These are phyloP conservation scores for Cyaniris semiargus DNA, from an alignment of 2,888 invertebrate species.

Conservation along the genomic window DNA sequence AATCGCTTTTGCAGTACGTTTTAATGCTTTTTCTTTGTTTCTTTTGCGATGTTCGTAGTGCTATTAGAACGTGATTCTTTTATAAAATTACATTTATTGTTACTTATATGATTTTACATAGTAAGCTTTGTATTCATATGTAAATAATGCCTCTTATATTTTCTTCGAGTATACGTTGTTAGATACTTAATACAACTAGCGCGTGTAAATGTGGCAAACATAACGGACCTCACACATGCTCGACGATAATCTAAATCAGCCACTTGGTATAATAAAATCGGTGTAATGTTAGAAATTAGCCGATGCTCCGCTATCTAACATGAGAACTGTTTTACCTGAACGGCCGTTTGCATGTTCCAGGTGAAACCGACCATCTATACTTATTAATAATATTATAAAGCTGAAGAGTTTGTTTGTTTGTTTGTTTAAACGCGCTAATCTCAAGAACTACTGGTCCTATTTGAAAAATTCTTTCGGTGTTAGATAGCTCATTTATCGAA, in stretches of 20 bases:
- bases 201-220: neutral
- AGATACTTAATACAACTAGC: neutral
- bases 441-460: no score
- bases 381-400: no score
- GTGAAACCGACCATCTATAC: constrained; percentile 34
- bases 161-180: neutral
- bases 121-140: neutral
- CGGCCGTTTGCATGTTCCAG: constrained; percentile 50
- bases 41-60: constrained; percentile 35
- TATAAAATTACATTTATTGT: neutral
- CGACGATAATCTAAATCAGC: constrained; percentile 30
- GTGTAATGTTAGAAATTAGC: constrained; percentile 34
- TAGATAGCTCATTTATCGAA: no score
- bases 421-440: no score
- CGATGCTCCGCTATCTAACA: constrained; percentile 59
- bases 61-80: constrained; percentile 20
- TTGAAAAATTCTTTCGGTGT: no score
- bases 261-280: constrained; percentile 48
- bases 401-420: no score
- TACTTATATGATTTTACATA: neutral
- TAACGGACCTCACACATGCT: constrained; percentile 28
- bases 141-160: neutral
- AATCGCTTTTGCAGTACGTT: constrained; percentile 20
- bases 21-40: constrained; percentile 23
- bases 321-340: constrained; percentile 74